phyloP scores from a whole-genome alignment of 2,113 vertebrate species.

The Caranx ignobilis region DNA sequence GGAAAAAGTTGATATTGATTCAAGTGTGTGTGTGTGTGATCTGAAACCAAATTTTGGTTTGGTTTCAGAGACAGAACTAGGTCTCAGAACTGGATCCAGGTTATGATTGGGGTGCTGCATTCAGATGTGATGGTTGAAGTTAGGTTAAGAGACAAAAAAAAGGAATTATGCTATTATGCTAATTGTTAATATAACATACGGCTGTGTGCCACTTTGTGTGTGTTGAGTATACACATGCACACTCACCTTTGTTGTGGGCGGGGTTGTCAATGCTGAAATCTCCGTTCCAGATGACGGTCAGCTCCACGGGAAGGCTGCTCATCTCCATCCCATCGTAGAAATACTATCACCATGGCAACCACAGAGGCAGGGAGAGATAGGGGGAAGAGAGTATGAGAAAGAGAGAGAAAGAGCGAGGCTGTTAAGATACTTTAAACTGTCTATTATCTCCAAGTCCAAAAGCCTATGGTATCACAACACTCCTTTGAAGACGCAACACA shows the following conservation, averaged over 20 bases:
- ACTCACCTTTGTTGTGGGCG: slow-evolving; percentile 95
- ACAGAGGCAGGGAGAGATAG: slow-evolving; percentile 25
- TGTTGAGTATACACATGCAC: not conserved
- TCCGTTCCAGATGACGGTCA: slow-evolving; percentile 98
- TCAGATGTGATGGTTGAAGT: no score
- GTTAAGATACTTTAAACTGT: slow-evolving; percentile 48
- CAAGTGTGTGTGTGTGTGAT: not conserved
- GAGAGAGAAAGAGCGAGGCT: slow-evolving; percentile 27
- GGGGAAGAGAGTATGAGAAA: slow-evolving; percentile 19
- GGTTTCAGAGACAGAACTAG: no score
- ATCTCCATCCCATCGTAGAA: slow-evolving; percentile 97
- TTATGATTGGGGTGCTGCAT: no score
- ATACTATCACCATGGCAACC: slow-evolving; percentile 86
- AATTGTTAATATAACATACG: no score
- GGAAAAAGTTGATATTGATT: slow-evolving; percentile 19
- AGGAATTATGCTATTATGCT: no score
- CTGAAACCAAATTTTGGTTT: no score
- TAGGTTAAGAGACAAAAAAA: no score
- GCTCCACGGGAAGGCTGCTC: slow-evolving; percentile 95
- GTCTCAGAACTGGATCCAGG: no score
- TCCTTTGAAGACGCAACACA: slow-evolving; percentile 26
- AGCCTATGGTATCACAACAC: slow-evolving; percentile 12
- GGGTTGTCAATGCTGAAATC: slow-evolving; percentile 99
- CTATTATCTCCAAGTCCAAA: slow-evolving; percentile 53
- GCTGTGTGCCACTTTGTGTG: no score